phyloP scores from a whole-genome alignment of 2,113 vertebrate genomes.

The Sebastes fasciatus region DNA sequence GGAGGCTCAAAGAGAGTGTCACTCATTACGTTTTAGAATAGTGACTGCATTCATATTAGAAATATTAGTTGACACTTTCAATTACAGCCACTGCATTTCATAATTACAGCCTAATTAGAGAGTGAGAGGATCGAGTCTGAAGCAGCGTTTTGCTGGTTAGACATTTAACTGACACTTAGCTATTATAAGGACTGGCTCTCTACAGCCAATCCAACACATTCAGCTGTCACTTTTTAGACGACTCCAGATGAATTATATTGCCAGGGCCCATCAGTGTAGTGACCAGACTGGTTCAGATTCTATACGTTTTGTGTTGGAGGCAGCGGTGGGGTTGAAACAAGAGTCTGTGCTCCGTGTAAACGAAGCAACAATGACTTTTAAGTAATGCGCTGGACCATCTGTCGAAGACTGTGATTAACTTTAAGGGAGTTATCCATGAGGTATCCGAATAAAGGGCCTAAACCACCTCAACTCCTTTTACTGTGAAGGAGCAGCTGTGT shows the following conservation, averaged over 20 bases:
- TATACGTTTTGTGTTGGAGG: neutral
- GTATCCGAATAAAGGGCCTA: too few relatives aligned
- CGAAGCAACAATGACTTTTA: too few relatives aligned
- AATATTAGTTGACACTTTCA: conserved; percentile 55
- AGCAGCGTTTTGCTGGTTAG: conserved; percentile 10
- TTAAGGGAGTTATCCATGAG: too few relatives aligned
- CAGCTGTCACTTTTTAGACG: neutral
- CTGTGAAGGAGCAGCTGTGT: too few relatives aligned
- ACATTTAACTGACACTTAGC: conserved; percentile 23
- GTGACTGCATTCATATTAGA: conserved; percentile 9
- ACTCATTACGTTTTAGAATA: conserved; percentile 12
- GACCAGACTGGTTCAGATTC: conserved; percentile 3
- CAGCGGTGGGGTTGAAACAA: neutral
- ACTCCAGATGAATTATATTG: conserved; percentile 12
- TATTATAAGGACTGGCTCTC: conserved; percentile 3
- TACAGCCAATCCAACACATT: conserved; percentile 4
- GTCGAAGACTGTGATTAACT: too few relatives aligned
- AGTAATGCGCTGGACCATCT: too few relatives aligned
- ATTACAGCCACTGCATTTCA: conserved; percentile 45
- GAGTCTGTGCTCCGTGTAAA: too few relatives aligned
- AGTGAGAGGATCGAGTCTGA: conserved; percentile 27
- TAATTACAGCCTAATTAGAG: conserved; percentile 56
- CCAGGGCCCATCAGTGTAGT: neutral
- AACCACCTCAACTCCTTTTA: too few relatives aligned
- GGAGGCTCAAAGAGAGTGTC: conserved; percentile 25